phyloP scores from a whole-genome alignment of 2,888 invertebrate genomes.

The Amphipoea lucens region DNA sequence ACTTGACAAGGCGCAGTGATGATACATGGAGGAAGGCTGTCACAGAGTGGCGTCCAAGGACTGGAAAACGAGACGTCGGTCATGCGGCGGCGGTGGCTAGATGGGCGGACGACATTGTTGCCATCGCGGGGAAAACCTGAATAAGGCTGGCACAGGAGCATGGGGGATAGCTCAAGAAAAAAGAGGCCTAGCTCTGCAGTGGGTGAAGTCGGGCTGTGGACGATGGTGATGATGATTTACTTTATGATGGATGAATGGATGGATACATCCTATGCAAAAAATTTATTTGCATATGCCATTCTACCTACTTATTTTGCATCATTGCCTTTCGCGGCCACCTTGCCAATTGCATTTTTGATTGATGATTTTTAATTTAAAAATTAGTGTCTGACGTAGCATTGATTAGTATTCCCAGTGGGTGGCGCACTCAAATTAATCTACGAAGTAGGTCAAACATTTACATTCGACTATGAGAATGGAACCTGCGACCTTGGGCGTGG shows the following conservation, averaged over 20 bases:
- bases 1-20: too few species aligned
- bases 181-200: too few species aligned
- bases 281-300: not conserved
- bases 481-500: not conserved
- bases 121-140: too few species aligned
- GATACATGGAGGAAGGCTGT: too few species aligned
- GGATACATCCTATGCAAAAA: not conserved
- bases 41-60: too few species aligned
- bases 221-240: not conserved
- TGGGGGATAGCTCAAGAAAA: too few species aligned
- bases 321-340: not conserved
- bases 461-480: not conserved
- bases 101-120: too few species aligned
- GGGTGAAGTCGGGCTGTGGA: too few species aligned
- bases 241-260: not conserved
- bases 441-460: not conserved
- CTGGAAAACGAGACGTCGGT: too few species aligned
- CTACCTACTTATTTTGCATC: not conserved
- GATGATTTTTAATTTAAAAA: not conserved
- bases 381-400: not conserved
- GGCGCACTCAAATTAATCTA: not conserved
- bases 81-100: too few species aligned
- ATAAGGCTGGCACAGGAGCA: too few species aligned
- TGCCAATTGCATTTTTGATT: not conserved
- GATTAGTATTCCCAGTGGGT: not conserved